These are phyloP conservation scores for Anadara kagoshimensis DNA, from an alignment of 1,140 invertebrate genomes.

Conservation along the genomic window DNA sequence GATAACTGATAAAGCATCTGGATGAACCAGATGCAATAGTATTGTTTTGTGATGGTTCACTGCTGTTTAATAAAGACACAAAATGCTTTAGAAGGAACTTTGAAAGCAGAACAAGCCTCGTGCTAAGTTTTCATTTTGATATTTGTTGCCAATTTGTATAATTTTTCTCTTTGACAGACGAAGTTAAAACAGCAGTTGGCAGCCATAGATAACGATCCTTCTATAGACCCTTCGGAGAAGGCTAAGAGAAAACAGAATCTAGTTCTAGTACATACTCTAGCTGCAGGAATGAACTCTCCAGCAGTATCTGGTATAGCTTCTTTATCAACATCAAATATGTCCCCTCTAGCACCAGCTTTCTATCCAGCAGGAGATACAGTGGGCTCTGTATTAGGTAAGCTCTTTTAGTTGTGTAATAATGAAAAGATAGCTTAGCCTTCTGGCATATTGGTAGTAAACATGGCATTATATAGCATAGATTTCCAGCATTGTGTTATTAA, in stretches of 20 bases:
- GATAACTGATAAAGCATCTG: no score
- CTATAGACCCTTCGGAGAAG: slow-evolving; percentile 81
- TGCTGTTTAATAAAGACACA: no score
- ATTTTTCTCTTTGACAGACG: slow-evolving; percentile 54
- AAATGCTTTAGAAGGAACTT: no score
- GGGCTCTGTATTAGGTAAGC: slow-evolving; percentile 84
- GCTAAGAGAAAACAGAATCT: slow-evolving; percentile 83
- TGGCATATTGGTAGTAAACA: no score
- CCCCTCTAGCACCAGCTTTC: slow-evolving; percentile 78
- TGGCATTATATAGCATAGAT: no score
- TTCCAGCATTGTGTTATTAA: not conserved
- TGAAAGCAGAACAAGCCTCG: no score
- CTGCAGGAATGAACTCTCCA: slow-evolving; percentile 4
- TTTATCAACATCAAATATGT: slow-evolving; percentile 29
- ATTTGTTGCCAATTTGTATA: not conserved
- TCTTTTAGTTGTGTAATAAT: not conserved
- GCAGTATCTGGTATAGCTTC: slow-evolving; percentile 29
- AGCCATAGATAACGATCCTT: slow-evolving; percentile 82
- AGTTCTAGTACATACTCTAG: slow-evolving; percentile 77
- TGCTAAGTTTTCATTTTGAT: no score
- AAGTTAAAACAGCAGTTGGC: slow-evolving; percentile 81
- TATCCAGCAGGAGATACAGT: slow-evolving; percentile 82
- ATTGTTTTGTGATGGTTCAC: no score
- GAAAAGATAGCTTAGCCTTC: not conserved
- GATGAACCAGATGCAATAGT: no score